Conservation (phyloP, 2,888 invertebrate genomes). For the Nomada lathburiana region DNA sequence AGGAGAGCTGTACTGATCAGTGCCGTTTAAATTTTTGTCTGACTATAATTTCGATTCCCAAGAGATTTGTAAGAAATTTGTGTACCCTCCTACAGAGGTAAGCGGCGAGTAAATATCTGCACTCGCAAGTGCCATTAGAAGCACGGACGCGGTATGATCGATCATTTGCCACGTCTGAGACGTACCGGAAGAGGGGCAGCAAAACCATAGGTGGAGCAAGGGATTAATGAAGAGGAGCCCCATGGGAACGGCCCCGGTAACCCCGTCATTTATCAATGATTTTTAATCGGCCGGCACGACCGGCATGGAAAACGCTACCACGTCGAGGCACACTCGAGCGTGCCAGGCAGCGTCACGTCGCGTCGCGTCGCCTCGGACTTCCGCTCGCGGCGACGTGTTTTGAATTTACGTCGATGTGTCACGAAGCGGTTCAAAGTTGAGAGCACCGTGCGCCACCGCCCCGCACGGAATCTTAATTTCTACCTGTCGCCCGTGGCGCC, state of each 20-base stretch:
- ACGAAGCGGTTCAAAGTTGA: conserved; percentile 66
- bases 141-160: not conserved
- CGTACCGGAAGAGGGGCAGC: conserved; percentile 24
- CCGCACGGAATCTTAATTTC: conserved; percentile 61
- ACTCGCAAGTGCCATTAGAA: no score
- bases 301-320: conserved; percentile 60
- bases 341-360: conserved; percentile 24
- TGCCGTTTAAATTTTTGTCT: no score
- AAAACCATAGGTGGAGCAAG: conserved; percentile 47
- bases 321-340: conserved; percentile 54
- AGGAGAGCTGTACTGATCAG: no score
- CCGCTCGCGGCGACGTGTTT: conserved; percentile 65
- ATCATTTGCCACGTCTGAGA: conserved; percentile 61
- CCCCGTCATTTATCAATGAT: conserved; percentile 67
- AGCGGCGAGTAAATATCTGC: no score
- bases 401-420: conserved; percentile 67
- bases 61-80: no score
- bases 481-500: conserved; percentile 44
- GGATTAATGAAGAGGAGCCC: conserved; percentile 71
- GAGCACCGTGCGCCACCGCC: conserved; percentile 41
- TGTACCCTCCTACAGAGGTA: no score
- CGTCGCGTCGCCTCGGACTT: conserved; percentile 47
- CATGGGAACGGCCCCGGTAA: conserved; percentile 61
- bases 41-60: no score
- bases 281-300: conserved; percentile 59